Evolutionary conservation across 2,888 invertebrate species (phyloP).

Genomic region (Catocala fraxini): DNA sequence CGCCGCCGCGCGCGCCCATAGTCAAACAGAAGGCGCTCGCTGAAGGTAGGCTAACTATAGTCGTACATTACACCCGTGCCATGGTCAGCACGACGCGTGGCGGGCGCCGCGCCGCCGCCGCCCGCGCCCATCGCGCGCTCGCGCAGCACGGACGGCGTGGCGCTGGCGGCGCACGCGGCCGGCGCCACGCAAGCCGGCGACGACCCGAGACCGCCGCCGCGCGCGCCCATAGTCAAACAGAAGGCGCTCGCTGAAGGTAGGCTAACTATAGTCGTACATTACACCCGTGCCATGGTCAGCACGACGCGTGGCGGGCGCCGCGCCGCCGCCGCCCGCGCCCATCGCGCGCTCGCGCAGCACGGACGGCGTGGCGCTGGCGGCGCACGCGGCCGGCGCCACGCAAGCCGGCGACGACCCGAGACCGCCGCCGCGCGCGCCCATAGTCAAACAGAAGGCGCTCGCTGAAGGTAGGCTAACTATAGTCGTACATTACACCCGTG

Average conservation of each 20-base stretch:
- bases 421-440: slow-evolving; percentile 62
- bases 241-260: slow-evolving; percentile 66
- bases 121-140: slow-evolving; percentile 60
- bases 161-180: slow-evolving; percentile 21
- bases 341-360: slow-evolving; percentile 71
- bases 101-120: slow-evolving; percentile 33
- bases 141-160: slow-evolving; percentile 69
- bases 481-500: too few relatives aligned
- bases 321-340: slow-evolving; percentile 23
- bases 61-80: too few relatives aligned
- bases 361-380: slow-evolving; percentile 56
- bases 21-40: slow-evolving; percentile 58
- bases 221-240: slow-evolving; percentile 61
- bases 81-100: too few relatives aligned
- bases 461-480: slow-evolving; percentile 63
- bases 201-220: slow-evolving; percentile 65
- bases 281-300: too few relatives aligned
- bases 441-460: slow-evolving; percentile 59
- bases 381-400: slow-evolving; percentile 10
- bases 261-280: slow-evolving; percentile 4
- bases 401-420: slow-evolving; percentile 58
- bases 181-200: slow-evolving; percentile 33
- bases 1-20: slow-evolving; percentile 64
- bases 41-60: slow-evolving; percentile 61
- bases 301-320: slow-evolving; percentile 52